Percentiles rank a stretch among this genome's conserved stretches.
These are phyloP conservation scores for Minunthozetes semirufus DNA, from an alignment of 2,888 invertebrate species.

Conservation along the genomic window DNA sequence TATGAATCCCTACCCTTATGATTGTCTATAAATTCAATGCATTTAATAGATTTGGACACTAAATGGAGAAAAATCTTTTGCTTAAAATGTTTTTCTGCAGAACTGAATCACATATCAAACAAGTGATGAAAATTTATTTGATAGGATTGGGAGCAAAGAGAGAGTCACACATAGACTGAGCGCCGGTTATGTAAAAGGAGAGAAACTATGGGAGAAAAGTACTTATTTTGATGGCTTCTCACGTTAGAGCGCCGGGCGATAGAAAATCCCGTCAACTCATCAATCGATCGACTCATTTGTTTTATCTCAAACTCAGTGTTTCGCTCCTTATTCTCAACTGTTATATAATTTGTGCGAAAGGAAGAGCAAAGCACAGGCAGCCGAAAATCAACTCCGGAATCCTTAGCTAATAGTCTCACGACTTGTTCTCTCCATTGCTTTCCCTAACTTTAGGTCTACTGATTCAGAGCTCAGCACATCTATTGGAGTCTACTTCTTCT, in stretches of 20 bases:
- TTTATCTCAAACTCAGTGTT: slow-evolving; percentile 21
- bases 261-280: slow-evolving; percentile 14
- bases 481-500: no score
- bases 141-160: background rate
- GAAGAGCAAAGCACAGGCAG: background rate
- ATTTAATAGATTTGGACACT: background rate
- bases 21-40: no score
- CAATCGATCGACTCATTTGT: slow-evolving; percentile 30
- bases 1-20: no score
- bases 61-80: background rate
- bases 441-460: background rate
- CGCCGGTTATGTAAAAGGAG: background rate
- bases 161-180: background rate
- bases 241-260: background rate
- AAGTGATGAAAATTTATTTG: slow-evolving; percentile 17
- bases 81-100: background rate
- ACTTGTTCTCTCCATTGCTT: background rate
- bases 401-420: slow-evolving; percentile 4
- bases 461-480: no score
- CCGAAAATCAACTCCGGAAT: background rate
- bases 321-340: background rate
- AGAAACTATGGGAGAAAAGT: slow-evolving; percentile 2
- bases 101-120: slow-evolving; percentile 6
- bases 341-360: background rate
- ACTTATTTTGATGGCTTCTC: slow-evolving; percentile 27